Conservation (phyloP, 2,888 invertebrate species). For the Sarcophaga rosellei region DNA sequence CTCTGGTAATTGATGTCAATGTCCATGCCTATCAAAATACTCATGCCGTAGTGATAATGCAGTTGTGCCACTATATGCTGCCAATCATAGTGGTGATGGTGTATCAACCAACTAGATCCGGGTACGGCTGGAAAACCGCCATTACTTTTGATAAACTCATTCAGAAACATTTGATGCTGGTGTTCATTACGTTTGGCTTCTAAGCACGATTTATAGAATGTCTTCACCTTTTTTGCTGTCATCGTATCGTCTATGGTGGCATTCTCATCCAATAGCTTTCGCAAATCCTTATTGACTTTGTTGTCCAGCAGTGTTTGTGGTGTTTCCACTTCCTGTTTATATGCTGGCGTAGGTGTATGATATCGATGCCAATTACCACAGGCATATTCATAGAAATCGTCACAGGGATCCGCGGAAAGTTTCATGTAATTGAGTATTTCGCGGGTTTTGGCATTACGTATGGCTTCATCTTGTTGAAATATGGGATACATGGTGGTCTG, state of each 20-base stretch:
- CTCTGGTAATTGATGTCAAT: conserved; percentile 74
- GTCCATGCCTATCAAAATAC: conserved; percentile 77
- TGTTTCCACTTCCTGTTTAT: conserved; percentile 61
- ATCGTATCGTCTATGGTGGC: conserved; percentile 72
- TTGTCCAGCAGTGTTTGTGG: conserved; percentile 63
- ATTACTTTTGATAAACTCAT: conserved; percentile 74
- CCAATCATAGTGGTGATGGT: conserved; percentile 77
- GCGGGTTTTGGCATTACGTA: conserved; percentile 72
- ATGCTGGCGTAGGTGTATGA: conserved; percentile 29
- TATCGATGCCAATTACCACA: conserved; percentile 76
- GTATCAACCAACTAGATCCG: conserved; percentile 75
- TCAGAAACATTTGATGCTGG: conserved; percentile 73
- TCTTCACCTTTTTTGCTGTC: conserved; percentile 75
- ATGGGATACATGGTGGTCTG: conserved; percentile 64
- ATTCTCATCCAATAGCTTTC: conserved; percentile 73
- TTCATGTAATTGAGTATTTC: conserved; percentile 75
- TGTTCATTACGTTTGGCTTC: conserved; percentile 70
- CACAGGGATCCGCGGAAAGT: conserved; percentile 74
- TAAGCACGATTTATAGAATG: conserved; percentile 77
- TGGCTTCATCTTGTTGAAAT: conserved; percentile 72
- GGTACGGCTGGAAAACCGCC: conserved; percentile 78
- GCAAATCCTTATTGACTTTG: conserved; percentile 72
- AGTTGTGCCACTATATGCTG: conserved; percentile 72
- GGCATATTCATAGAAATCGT: conserved; percentile 79
- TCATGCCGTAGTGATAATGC: conserved; percentile 74